Percentiles rank a stretch among this genome's conserved stretches.
These are phyloP conservation scores for Barnardius zonarius DNA, from an alignment of 2,113 vertebrate genomes.

Conservation along the genomic window DNA sequence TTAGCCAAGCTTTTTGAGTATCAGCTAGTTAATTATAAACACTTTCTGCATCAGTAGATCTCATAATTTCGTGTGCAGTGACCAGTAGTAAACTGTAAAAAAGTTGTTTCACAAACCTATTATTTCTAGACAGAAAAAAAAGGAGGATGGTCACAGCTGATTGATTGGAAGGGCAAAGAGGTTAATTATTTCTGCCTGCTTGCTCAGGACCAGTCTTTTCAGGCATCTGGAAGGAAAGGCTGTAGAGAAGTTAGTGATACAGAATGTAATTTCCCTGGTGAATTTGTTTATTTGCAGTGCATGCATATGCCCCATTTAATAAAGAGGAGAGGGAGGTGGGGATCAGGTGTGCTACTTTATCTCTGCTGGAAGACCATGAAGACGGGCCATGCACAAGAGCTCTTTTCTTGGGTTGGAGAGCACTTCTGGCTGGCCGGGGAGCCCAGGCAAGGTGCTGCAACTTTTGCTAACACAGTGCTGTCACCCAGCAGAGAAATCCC, in stretches of 20 bases:
- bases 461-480: not conserved
- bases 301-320: not conserved
- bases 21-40: conserved; percentile 19
- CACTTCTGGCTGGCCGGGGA: not conserved
- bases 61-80: not conserved
- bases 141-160: not conserved
- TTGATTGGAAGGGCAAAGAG: not conserved
- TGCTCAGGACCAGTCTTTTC: not conserved
- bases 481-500: not conserved
- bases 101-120: not conserved
- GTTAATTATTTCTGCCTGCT: conserved; percentile 38
- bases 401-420: not conserved
- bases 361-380: not conserved
- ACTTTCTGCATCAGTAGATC: conserved; percentile 8
- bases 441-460: not conserved
- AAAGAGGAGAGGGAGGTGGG: not conserved
- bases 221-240: not conserved
- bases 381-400: not conserved
- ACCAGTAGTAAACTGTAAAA: not conserved
- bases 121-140: not conserved
- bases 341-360: fast-evolving
- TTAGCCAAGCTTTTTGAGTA: not conserved
- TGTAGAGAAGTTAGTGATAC: not conserved
- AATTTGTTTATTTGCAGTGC: not conserved
- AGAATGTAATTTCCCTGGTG: not conserved